Base-by-base conservation (phyloP, 1,140 invertebrate genomes). In the Nasonia longicornis region DNA sequence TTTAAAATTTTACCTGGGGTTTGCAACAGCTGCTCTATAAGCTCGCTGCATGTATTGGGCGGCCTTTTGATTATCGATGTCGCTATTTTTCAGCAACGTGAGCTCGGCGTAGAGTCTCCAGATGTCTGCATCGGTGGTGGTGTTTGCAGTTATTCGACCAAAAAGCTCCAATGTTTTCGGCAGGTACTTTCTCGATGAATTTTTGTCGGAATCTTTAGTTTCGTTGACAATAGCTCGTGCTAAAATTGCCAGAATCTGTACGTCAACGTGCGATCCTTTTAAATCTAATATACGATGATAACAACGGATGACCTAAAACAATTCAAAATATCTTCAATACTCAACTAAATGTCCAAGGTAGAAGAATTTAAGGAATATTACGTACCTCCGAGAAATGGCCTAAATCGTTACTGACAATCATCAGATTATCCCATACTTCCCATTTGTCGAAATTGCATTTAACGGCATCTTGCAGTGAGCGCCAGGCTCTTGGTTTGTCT, bases 381-480 rank as follows among this genome's bases (percentile, higher is more conserved):
- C 82, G 42, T 86, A 92, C 92, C 88, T 96, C 95, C 63, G 94
- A 92, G 87, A 95, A 95, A 85, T 95, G 92, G 0, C 92, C 93
- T 29, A 94, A 94, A 87, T 97, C 96, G 80, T 94, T 93, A 84
- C 95, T 95, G 16, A 97, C 95, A 8, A 96, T 89, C 90, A 98
- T 93, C 29, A 97, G 93, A 91, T 99, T 99, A 87, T 99, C 98
- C 98, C 98, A 99, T 0, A 99, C 93, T 92, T 96, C 95, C 97
- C 98, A 99, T 89, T 97, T 96, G 83, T 98, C 97, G 90, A 95
- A 98, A 90, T 98, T 97, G 91, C 95, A 98, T 89, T 97, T 96
- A 0, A 98, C 88, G 0, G 98, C 96, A 90, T 99, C 98, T 84
- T 96, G 94, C 0, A 98, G 88, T 26, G 95, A 94, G 75, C 93